Percentiles rank a stretch among this genome's conserved stretches.
Evolutionary conservation across 2,888 invertebrate species (phyloP).

Genomic region (Tiphia femorata): DNA sequence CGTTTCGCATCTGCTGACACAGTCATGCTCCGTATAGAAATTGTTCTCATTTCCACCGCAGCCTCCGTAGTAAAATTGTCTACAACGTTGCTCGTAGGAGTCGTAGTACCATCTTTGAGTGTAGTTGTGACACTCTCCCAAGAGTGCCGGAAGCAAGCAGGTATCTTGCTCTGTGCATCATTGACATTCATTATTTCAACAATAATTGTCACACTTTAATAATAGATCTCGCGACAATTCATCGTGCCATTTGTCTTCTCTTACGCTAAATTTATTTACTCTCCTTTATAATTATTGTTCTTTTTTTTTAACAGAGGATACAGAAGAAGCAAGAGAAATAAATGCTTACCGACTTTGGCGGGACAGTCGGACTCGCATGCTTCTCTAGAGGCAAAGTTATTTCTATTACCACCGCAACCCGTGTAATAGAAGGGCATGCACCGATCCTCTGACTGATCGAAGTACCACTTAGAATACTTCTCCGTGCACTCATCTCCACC

Average conservation of each 20-base stretch:
- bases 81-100: slow-evolving; percentile 79
- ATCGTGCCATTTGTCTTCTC: no score
- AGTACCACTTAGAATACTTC: slow-evolving; percentile 86
- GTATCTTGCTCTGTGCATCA: slow-evolving; percentile 73
- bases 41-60: slow-evolving; percentile 94
- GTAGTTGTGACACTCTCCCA: slow-evolving; percentile 84
- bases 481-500: slow-evolving; percentile 84
- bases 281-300: background rate
- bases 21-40: slow-evolving; percentile 79
- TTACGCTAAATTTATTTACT: background rate
- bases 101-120: slow-evolving; percentile 87
- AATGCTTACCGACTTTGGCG: slow-evolving; percentile 80
- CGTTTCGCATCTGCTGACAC: slow-evolving; percentile 76
- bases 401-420: slow-evolving; percentile 91
- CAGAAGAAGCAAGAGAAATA: background rate
- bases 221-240: background rate
- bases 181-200: no score
- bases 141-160: slow-evolving; percentile 82
- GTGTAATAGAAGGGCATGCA: slow-evolving; percentile 95
- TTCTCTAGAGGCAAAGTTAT: slow-evolving; percentile 83
- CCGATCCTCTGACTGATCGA: slow-evolving; percentile 83
- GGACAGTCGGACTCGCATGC: slow-evolving; percentile 85
- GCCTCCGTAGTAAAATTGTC: slow-evolving; percentile 89
- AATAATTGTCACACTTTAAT: no score
- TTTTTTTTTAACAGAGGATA: background rate